These are phyloP conservation scores for Epinotia nisella DNA, from an alignment of 2,888 invertebrate species.

Conservation along the genomic window DNA sequence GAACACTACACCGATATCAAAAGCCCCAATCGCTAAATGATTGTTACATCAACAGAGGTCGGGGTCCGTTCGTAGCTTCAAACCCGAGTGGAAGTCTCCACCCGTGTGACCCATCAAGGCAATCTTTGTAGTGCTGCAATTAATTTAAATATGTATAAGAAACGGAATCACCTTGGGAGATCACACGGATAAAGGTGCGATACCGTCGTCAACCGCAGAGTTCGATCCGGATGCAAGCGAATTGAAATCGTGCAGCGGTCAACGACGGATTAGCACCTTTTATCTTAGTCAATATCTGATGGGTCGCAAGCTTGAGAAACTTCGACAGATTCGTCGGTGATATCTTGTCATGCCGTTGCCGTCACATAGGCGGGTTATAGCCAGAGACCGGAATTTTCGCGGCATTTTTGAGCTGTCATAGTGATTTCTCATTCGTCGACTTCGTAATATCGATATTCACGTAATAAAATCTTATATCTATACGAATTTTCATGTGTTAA, in stretches of 20 bases:
- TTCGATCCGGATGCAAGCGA: not conserved
- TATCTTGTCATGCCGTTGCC: not conserved
- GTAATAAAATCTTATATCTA: too few relatives aligned
- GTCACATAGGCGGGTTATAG: not conserved
- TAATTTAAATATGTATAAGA: not conserved
- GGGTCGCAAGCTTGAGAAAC: not conserved
- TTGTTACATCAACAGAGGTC: constrained; percentile 51
- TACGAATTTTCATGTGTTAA: too few relatives aligned
- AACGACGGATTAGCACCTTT: constrained; percentile 6
- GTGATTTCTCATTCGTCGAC: too few relatives aligned
- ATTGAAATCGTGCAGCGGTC: not conserved
- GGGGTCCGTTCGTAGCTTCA: constrained; percentile 12
- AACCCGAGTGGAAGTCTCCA: constrained; percentile 62
- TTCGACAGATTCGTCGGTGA: not conserved
- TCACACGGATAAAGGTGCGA: constrained; percentile 24
- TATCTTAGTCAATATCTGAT: not conserved
- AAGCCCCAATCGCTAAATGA: constrained; percentile 45
- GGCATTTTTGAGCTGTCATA: too few relatives aligned
- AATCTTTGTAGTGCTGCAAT: not conserved
- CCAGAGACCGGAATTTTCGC: too few relatives aligned
- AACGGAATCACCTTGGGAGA: not conserved
- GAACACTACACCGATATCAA: constrained; percentile 28
- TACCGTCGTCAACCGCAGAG: constrained; percentile 4
- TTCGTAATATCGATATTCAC: too few relatives aligned
- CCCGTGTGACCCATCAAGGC: constrained; percentile 37